Evolutionary conservation across 2,113 vertebrate genomes (phyloP), one percentile per base, ranked within the genome.

Genomic region (Connochaetes taurinus): DNA sequence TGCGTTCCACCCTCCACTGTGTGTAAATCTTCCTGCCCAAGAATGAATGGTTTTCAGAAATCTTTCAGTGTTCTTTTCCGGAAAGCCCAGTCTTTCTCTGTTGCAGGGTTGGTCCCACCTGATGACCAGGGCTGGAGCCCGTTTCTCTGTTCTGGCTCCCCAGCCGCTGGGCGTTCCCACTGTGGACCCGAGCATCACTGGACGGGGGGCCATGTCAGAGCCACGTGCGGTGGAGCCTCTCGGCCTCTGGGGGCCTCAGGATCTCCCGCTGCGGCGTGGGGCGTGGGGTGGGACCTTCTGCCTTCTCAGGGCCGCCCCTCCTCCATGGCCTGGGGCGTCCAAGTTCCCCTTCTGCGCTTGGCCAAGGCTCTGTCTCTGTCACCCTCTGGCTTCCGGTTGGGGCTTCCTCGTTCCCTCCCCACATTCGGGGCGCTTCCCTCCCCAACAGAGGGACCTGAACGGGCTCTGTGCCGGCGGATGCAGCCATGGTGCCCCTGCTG

Each of bases 231-330:
- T 76, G 31, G 21, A 31, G 12, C 17, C 2, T 15, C 7, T 14
- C 2, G 2, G 2, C 6, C 6, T 29, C 78, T 25, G 19, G 5
- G 40, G 14, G 1, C 33, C 40, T 93, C 47, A 3, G 45, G 12
- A 10, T 45, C 7, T 27, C 2, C 21, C 3, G 6, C 53, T 17
- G 33, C 4, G 0, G 7, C 0, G 0, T 23, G 0, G 4, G 11
- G 19, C 4, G 40, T 12, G 31, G 0, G 0, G 19, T 58, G 25
- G 27, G 36, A 27, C 2, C 14, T 47, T 2, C 4, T 7, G 33
- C 3, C 11, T 62, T 23, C 27, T 55, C 36, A 23, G 33, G 60
- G 60, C 29, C 9, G 4, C 43, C 33, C 13, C n/a, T 9, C 15
- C 23, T 13, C n/a, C 23, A 15, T 0, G 0, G 15, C 13, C 23